Evolutionary conservation across 2,797 vertebrate genomes (phyloP).

Genomic region (Alcedo quadribrachys): DNA sequence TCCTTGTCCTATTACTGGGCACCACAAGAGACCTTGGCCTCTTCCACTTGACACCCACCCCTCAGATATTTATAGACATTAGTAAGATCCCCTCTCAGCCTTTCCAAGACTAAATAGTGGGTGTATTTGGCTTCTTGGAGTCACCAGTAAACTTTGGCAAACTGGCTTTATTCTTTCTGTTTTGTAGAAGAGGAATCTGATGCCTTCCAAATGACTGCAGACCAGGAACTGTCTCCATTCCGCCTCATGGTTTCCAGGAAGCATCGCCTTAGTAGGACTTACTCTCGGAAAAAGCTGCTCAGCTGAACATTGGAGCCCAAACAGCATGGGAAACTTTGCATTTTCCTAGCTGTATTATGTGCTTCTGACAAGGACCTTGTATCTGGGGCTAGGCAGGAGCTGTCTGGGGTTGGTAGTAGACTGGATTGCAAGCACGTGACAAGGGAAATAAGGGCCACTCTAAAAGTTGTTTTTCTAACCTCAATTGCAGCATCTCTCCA

Average conservation of each 20-base stretch:
- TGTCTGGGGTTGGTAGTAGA: not conserved
- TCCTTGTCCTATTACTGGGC: too few species aligned
- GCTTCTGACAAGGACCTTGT: not conserved
- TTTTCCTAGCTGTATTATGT: not conserved
- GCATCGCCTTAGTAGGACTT: conserved; percentile 74
- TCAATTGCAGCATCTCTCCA: not conserved
- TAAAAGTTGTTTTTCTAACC: not conserved
- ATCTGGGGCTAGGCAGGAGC: not conserved
- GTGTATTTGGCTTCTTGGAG: not conserved
- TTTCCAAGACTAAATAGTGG: too few species aligned
- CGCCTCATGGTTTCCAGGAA: conserved; percentile 49
- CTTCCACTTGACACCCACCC: too few species aligned
- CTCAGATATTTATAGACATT: too few species aligned
- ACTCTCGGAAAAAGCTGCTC: conserved; percentile 89
- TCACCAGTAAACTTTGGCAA: not conserved
- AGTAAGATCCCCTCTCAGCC: too few species aligned
- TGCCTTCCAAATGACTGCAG: not conserved
- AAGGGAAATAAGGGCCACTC: not conserved
- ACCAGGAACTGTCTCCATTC: conserved; percentile 80
- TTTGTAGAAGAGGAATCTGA: conserved; percentile 56
- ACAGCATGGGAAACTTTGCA: not conserved
- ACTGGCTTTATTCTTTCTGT: not conserved
- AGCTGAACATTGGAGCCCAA: conserved; percentile 43
- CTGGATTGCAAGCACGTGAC: not conserved
- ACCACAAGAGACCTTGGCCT: too few species aligned